These are phyloP conservation scores for Nebria brevicollis DNA, from an alignment of 2,888 invertebrate species.

Conservation along the genomic window DNA sequence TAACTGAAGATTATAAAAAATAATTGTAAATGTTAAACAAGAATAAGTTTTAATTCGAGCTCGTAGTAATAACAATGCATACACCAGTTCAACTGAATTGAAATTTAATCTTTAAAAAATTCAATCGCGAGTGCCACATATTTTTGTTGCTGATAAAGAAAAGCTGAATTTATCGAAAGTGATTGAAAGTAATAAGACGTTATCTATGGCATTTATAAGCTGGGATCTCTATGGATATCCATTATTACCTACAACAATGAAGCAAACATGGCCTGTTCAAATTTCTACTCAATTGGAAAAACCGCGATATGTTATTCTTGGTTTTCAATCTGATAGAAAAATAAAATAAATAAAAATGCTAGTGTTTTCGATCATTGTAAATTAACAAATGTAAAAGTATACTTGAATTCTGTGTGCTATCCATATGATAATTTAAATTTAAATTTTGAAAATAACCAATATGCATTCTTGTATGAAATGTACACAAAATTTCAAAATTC, in stretches of 20 bases:
- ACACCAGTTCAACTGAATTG: conserved; percentile 12
- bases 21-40: conserved; percentile 22
- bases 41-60: conserved; percentile 20
- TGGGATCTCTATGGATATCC: no score
- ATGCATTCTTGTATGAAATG: conserved; percentile 52
- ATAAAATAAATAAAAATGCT: no score
- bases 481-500: conserved; percentile 52
- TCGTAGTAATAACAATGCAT: conserved; percentile 20
- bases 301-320: no score
- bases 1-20: conserved; percentile 26
- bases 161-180: conserved; percentile 21
- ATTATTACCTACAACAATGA: no score
- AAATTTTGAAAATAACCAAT: conserved; percentile 52
- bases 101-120: conserved; percentile 22
- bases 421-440: no score
- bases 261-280: no score
- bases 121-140: conserved; percentile 25
- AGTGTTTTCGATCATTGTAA: no score
- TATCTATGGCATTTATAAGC: conserved; percentile 52
- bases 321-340: no score
- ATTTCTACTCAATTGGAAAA: no score
- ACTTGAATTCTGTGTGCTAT: no score
- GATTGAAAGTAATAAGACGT: conserved; percentile 18
- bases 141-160: conserved; percentile 10
- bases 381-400: no score